Percentiles rank a stretch among this genome's conserved stretches.
phyloP scores from a whole-genome alignment of 2,797 vertebrate species.

The Liparis tanakae region DNA sequence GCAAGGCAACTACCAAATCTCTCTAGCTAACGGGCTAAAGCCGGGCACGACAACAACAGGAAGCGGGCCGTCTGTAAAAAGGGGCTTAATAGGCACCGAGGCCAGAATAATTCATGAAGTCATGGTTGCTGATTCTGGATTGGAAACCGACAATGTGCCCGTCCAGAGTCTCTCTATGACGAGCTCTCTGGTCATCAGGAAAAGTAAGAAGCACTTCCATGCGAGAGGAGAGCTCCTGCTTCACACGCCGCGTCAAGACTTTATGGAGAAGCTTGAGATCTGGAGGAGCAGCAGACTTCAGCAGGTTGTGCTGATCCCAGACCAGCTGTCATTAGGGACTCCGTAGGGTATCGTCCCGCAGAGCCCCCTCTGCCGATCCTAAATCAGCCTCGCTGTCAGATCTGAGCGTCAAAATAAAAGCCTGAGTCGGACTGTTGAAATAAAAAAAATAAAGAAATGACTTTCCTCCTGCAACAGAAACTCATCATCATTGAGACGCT shows the following conservation, averaged over 20 bases:
- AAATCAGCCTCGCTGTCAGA: slow-evolving; percentile 45
- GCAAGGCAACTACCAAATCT: slow-evolving; percentile 34
- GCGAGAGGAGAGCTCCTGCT: slow-evolving; percentile 4
- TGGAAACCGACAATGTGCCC: slow-evolving; percentile 4
- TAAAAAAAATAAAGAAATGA: slow-evolving; percentile 12
- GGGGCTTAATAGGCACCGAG: slow-evolving; percentile 18
- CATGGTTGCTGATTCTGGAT: slow-evolving; percentile 13
- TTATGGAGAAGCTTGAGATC: slow-evolving; percentile 9
- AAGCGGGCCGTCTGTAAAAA: slow-evolving; percentile 13
- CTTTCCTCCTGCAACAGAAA: slow-evolving; percentile 8
- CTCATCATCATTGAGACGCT: neutral
- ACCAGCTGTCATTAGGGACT: slow-evolving; percentile 67
- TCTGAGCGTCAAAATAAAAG: slow-evolving; percentile 29
- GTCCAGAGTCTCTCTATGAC: neutral
- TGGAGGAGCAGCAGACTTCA: slow-evolving; percentile 36
- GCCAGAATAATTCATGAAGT: slow-evolving; percentile 22
- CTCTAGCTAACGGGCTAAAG: slow-evolving; percentile 25
- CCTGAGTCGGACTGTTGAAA: slow-evolving; percentile 12
- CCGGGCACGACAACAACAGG: slow-evolving; percentile 7
- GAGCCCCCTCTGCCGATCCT: slow-evolving; percentile 62
- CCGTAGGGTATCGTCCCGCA: slow-evolving; percentile 20
- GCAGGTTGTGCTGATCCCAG: slow-evolving; percentile 44
- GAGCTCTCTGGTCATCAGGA: neutral
- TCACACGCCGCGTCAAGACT: neutral
- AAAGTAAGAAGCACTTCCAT: neutral